Conservation (phyloP, 1,140 invertebrate species). For the Platorchestia sp. region DNA sequence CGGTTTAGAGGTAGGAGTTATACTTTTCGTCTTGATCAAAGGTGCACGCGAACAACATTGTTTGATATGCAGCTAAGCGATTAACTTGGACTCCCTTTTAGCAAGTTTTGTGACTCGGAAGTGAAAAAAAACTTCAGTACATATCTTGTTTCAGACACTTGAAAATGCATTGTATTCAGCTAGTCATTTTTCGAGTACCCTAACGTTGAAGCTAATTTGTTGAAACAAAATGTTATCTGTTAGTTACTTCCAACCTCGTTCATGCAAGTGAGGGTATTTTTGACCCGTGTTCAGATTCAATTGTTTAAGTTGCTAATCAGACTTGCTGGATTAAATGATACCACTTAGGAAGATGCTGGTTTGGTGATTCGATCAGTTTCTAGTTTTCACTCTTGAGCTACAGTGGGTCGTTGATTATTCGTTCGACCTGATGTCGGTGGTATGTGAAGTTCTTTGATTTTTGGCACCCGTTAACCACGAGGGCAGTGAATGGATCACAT, state of each 20-base stretch:
- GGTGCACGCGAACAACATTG: not conserved
- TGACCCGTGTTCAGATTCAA: not conserved
- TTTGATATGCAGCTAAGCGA: not conserved
- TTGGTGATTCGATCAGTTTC: not conserved
- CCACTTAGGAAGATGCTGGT: not conserved
- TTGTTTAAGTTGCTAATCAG: not conserved
- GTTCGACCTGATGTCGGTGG: not conserved
- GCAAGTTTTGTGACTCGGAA: not conserved
- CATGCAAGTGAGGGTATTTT: not conserved
- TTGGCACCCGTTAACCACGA: not conserved
- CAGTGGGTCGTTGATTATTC: not conserved
- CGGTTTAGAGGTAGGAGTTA: not conserved
- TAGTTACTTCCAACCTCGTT: not conserved
- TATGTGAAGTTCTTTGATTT: not conserved
- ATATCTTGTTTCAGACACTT: not conserved
- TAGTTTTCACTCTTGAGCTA: not conserved
- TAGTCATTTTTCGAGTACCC: not conserved
- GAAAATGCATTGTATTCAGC: not conserved
- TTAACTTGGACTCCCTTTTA: not conserved
- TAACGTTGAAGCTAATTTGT: not conserved
- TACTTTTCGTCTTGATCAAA: not conserved
- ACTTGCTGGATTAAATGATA: not conserved
- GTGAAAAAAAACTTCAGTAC: not conserved
- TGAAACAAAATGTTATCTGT: not conserved
- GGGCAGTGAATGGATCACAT: not conserved